A percentile compares a stretch with the other conserved stretches of the same genome.
These are phyloP conservation scores for Emydocephalus ijimae DNA, from an alignment of 2,113 vertebrate genomes.

Conservation along the genomic window DNA sequence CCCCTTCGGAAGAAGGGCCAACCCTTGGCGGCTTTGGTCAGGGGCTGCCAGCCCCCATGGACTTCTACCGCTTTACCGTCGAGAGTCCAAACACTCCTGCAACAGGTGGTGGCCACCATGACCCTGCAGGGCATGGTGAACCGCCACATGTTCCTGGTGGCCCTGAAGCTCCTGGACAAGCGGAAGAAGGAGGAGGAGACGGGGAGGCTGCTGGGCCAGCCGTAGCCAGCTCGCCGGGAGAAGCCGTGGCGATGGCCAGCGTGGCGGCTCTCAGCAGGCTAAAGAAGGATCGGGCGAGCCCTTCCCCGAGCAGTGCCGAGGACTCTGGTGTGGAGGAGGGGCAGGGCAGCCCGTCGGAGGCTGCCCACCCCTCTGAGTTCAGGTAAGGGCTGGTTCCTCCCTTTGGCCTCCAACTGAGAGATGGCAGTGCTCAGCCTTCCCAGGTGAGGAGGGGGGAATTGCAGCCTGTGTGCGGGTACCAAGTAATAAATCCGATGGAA, in stretches of 20 bases:
- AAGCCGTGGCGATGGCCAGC: rapidly evolving
- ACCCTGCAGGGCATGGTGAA: constrained; percentile 89
- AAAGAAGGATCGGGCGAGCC: constrained; percentile 67
- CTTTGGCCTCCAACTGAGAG: neutral
- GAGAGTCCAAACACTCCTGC: constrained; percentile 87
- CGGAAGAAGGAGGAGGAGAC: constrained; percentile 66
- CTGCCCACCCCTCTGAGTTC: constrained; percentile 87
- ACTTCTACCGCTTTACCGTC: constrained; percentile 89
- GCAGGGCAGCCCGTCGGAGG: constrained; percentile 77
- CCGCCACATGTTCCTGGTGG: constrained; percentile 85
- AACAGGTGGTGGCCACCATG: constrained; percentile 90
- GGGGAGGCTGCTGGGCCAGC: constrained; percentile 53
- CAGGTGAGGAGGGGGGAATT: too few relatives aligned
- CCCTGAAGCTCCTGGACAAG: constrained; percentile 77
- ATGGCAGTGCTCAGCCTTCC: neutral
- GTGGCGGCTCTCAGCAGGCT: constrained; percentile 28
- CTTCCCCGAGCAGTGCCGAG: constrained; percentile 66
- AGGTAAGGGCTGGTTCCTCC: constrained; percentile 73
- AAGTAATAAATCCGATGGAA: too few relatives aligned
- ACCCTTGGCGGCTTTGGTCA: constrained; percentile 64
- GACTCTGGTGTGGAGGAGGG: constrained; percentile 75
- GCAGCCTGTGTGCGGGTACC: neutral
- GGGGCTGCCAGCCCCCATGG: constrained; percentile 77
- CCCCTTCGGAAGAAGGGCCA: constrained; percentile 75
- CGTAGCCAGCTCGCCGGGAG: neutral